Evolutionary conservation across 2,113 vertebrate species (phyloP), one percentile per base, ranked within the genome.

Genomic region (Balaeniceps rex): DNA sequence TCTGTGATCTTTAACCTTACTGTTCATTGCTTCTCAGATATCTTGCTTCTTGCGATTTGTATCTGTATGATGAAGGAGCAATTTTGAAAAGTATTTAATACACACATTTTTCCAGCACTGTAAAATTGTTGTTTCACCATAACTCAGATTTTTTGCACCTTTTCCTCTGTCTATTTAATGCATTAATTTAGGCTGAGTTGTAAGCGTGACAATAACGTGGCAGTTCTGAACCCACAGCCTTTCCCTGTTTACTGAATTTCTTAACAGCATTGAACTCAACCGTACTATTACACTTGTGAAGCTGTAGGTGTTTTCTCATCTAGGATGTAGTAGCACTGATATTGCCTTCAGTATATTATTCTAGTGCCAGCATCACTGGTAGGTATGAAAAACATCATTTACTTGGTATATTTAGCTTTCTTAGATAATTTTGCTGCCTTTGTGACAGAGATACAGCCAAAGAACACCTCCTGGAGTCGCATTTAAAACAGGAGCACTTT

Each of bases 341-440:
- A 68, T 1, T 95, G 21, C 80, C 71, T 94, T 96, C 44, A 75
- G 55, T 93, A 34, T 44, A 57, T 95, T 93, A 95, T 97, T 94
- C 82, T 95, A 90, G 89, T 82, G 55, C 47, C 81, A 95, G 78
- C 70, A 88, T 91, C 71, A 83, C 52, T 96, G 70, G 75, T 95
- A 75, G 80, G 64, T 96, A 92, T 94, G 95, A 93, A 97, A 97
- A 91, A 70, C 82, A 65, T 88, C 36, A 75, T 92, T 97, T 93
- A 83, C 85, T 94, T 92, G 77, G n/a, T 96, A 80, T 88, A 47
- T 86, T 96, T 95, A 90, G 89, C 87, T 91, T 93, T 94, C 87
- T 97, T 95, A 92, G 93, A 86, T 96, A 97, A 96, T 97, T 97
- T 96, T 91, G 54, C 94, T 87, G 76, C 80, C 66, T 97, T 98